Percentiles rank a stretch among this genome's conserved stretches.
phyloP scores from a whole-genome alignment of 2,113 vertebrate species.

The Zapornia atra region DNA sequence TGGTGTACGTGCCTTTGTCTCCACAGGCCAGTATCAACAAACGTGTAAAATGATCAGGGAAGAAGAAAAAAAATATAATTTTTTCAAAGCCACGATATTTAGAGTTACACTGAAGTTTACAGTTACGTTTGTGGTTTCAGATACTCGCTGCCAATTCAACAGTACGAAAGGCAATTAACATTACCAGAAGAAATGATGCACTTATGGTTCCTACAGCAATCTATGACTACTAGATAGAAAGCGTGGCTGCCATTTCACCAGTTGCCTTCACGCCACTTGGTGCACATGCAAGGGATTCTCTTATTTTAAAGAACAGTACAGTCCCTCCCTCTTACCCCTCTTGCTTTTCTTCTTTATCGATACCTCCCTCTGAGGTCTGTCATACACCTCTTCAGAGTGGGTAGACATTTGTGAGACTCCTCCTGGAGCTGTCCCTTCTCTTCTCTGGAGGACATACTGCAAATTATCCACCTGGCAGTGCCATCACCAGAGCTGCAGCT shows the following conservation, averaged over 20 bases:
- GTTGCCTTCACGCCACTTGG: not conserved
- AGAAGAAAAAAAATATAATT: no score
- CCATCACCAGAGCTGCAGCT: not conserved
- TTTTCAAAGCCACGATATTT: not conserved
- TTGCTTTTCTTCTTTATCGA: not conserved
- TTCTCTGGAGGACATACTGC: not conserved
- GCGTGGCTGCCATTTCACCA: not conserved
- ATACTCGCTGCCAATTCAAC: not conserved
- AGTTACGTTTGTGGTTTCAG: not conserved
- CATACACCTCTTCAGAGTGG: not conserved
- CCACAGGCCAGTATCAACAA: not conserved
- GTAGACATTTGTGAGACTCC: not conserved
- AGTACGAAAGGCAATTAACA: not conserved
- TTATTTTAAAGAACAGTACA: not conserved
- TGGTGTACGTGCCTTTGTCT: fast-evolving
- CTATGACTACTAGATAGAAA: not conserved
- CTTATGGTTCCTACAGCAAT: not conserved
- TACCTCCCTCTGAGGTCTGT: not conserved
- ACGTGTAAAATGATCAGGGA: not conserved
- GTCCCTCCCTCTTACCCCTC: not conserved
- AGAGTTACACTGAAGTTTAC: not conserved
- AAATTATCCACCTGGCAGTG: not conserved
- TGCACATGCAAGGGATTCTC: not conserved
- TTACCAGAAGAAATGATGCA: not conserved
- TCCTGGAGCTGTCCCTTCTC: not conserved